Evolutionary conservation across 2,113 vertebrate species (phyloP).

Genomic region (Oophaga pumilio): DNA sequence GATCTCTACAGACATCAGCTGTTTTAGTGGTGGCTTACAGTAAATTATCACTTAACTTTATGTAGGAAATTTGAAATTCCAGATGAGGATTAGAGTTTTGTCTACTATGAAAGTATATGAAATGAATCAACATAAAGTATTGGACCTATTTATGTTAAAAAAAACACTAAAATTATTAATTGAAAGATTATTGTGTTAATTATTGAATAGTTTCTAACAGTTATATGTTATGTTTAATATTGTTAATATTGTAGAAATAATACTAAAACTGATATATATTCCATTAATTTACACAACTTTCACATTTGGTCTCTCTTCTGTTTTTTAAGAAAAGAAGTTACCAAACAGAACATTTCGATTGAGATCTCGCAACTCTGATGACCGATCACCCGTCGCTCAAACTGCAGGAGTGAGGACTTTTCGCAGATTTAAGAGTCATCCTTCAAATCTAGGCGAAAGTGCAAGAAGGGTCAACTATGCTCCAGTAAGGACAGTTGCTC

Average conservation of each 20-base stretch:
- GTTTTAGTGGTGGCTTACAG: too few relatives aligned
- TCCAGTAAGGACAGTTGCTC: slow-evolving; percentile 79
- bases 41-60: too few relatives aligned
- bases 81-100: too few relatives aligned
- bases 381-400: slow-evolving; percentile 72
- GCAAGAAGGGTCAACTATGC: slow-evolving; percentile 76
- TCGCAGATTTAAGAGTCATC: slow-evolving; percentile 71
- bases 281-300: neutral
- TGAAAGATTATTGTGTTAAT: too few relatives aligned
- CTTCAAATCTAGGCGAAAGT: slow-evolving; percentile 75
- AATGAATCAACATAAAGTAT: too few relatives aligned
- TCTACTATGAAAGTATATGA: too few relatives aligned
- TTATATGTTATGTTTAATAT: too few relatives aligned
- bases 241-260: neutral
- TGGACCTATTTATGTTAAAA: too few relatives aligned
- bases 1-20: too few relatives aligned
- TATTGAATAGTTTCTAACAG: too few relatives aligned
- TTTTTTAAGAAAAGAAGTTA: slow-evolving; percentile 78
- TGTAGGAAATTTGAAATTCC: too few relatives aligned
- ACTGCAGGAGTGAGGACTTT: slow-evolving; percentile 80
- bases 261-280: neutral
- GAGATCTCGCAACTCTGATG: slow-evolving; percentile 67
- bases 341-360: slow-evolving; percentile 71
- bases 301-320: slow-evolving; percentile 58
- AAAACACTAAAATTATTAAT: too few relatives aligned